Evolutionary conservation across 1,140 invertebrate species (phyloP).

Genomic region (Orchesella cincta): DNA sequence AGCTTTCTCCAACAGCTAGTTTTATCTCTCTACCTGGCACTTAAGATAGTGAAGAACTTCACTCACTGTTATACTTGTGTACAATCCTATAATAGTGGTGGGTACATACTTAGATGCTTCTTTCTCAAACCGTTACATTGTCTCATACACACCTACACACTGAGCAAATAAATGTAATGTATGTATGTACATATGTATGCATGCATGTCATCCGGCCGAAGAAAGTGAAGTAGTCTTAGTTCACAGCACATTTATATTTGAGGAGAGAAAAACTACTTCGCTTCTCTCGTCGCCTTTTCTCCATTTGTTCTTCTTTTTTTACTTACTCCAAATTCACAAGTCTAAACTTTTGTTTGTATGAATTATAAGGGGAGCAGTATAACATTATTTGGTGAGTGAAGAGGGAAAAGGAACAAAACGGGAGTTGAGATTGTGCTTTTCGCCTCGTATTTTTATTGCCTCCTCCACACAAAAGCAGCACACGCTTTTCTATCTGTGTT

Average conservation of each 20-base stretch:
- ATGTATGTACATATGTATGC: background rate
- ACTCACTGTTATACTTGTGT: background rate
- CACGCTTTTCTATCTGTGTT: no score
- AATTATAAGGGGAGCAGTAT: no score
- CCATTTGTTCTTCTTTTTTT: background rate
- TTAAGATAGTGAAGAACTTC: background rate
- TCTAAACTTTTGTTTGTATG: no score
- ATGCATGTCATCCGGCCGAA: background rate
- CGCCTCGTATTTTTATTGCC: background rate
- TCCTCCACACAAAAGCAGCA: no score
- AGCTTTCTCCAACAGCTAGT: background rate
- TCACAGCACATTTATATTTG: background rate
- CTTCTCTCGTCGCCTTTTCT: background rate
- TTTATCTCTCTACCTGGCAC: background rate
- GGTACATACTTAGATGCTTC: background rate
- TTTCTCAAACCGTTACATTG: background rate
- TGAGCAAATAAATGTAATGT: background rate
- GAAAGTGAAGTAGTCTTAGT: background rate
- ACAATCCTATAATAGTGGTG: background rate
- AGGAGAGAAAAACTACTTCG: background rate
- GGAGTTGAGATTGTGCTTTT: background rate
- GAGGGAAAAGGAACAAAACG: background rate
- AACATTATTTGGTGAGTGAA: no score
- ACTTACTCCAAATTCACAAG: no score
- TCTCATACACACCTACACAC: no score